Conservation (phyloP, 2,888 invertebrate genomes). For the Ferrisia virgata region DNA sequence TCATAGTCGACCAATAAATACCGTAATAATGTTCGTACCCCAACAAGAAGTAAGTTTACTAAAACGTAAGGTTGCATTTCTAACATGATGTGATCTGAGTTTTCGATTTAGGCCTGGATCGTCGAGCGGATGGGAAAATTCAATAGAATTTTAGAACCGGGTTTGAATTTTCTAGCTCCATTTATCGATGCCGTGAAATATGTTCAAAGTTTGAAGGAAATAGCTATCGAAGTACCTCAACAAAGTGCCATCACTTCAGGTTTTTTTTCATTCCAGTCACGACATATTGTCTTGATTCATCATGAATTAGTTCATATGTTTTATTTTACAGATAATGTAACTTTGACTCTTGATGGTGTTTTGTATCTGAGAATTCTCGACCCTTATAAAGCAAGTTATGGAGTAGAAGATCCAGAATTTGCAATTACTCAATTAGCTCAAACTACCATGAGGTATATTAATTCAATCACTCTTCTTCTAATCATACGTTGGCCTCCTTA, state of each 20-base stretch:
- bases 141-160: conserved; percentile 87
- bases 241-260: conserved; percentile 94
- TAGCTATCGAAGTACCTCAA: conserved; percentile 97
- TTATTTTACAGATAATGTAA: conserved; percentile 79
- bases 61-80: too few relatives aligned
- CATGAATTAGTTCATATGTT: too few relatives aligned
- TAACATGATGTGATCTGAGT: background rate
- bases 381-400: conserved; percentile 93
- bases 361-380: conserved; percentile 90
- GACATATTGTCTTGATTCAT: conserved; percentile 12
- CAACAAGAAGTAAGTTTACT: conserved; percentile 88
- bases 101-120: conserved; percentile 77
- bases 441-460: conserved; percentile 85
- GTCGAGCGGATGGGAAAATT: conserved; percentile 98
- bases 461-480: too few relatives aligned
- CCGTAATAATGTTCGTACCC: conserved; percentile 93
- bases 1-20: conserved; percentile 69
- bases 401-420: conserved; percentile 98
- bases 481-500: background rate
- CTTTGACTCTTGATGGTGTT: conserved; percentile 93
- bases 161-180: conserved; percentile 87
- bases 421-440: conserved; percentile 98
- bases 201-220: conserved; percentile 98
- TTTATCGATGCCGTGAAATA: conserved; percentile 90
- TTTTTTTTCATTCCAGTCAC: conserved; percentile 49